Evolutionary conservation across 2,797 vertebrate species (phyloP).

Genomic region (Pantherophis alleghaniensis): DNA sequence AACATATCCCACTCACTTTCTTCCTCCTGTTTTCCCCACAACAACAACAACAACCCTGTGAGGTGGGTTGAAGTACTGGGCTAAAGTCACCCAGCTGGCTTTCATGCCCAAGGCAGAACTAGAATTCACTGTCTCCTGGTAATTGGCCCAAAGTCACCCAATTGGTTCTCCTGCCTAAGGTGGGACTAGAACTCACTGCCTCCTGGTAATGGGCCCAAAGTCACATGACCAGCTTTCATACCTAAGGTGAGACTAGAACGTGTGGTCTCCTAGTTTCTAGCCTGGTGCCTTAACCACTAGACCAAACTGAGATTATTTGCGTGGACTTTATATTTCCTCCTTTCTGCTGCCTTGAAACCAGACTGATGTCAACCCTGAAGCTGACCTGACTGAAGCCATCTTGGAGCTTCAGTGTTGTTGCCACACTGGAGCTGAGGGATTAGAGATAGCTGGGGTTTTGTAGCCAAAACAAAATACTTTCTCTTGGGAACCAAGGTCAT

Average conservation of each 20-base stretch:
- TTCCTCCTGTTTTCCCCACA: background rate
- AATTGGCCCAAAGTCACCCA: background rate
- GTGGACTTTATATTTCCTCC: background rate
- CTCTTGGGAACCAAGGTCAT: too few relatives aligned
- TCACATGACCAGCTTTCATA: background rate
- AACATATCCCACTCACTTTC: background rate
- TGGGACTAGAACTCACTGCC: background rate
- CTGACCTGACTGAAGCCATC: too few relatives aligned
- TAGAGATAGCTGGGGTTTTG: too few relatives aligned
- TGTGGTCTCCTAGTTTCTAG: background rate
- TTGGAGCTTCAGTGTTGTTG: too few relatives aligned
- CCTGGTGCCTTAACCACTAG: too few relatives aligned
- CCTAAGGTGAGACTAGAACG: background rate
- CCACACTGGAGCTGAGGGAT: too few relatives aligned
- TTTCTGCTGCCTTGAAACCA: background rate
- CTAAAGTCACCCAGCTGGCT: background rate
- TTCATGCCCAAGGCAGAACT: background rate
- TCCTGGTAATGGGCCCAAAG: background rate
- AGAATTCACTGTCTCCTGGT: background rate
- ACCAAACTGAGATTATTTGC: background rate
- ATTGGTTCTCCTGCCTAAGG: background rate
- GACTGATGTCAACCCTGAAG: background rate
- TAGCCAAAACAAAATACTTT: too few relatives aligned
- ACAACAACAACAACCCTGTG: background rate
- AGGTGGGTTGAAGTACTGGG: background rate